Evolutionary conservation across 35 echinoderm and acorn worm genomes (phyloP).

Genomic region (Stichopus chloronotus): DNA sequence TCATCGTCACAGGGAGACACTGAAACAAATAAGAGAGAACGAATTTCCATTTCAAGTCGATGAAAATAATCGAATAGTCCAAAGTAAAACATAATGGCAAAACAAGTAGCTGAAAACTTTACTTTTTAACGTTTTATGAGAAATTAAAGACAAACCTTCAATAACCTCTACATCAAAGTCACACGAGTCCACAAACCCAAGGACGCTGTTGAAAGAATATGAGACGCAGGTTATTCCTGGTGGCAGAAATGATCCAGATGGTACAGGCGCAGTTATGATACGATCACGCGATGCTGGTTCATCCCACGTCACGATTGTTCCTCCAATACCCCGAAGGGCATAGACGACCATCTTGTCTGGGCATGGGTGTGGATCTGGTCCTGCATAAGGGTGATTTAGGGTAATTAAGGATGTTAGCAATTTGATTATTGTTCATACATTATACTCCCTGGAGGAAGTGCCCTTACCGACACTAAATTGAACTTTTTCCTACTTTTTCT

Average conservation of each 20-base stretch:
- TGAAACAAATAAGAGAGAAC: neutral
- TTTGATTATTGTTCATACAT: too few relatives aligned
- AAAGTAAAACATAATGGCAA: neutral
- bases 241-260: slow-evolving; percentile 1
- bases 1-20: slow-evolving; percentile 43
- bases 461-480: neutral
- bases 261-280: neutral
- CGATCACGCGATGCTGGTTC: slow-evolving; percentile 12
- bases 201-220: neutral
- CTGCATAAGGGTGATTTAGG: neutral
- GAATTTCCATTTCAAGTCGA: neutral
- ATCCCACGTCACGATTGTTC: slow-evolving; percentile 42
- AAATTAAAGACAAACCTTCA: slow-evolving; percentile 14
- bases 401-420: too few relatives aligned
- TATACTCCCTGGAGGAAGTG: neutral
- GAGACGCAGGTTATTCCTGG: slow-evolving; percentile 29
- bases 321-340: slow-evolving; percentile 24
- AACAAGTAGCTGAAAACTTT: neutral
- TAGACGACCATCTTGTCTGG: slow-evolving; percentile 14
- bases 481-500: neutral
- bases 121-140: neutral
- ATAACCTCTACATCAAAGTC: slow-evolving; percentile 7
- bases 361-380: slow-evolving; percentile 43
- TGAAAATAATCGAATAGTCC: neutral
- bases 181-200: slow-evolving; percentile 23